A percentile compares a stretch with the other conserved stretches of the same genome.
phyloP scores from a whole-genome alignment of 2,797 vertebrate species.

The Tenualosa thibaudeaui region DNA sequence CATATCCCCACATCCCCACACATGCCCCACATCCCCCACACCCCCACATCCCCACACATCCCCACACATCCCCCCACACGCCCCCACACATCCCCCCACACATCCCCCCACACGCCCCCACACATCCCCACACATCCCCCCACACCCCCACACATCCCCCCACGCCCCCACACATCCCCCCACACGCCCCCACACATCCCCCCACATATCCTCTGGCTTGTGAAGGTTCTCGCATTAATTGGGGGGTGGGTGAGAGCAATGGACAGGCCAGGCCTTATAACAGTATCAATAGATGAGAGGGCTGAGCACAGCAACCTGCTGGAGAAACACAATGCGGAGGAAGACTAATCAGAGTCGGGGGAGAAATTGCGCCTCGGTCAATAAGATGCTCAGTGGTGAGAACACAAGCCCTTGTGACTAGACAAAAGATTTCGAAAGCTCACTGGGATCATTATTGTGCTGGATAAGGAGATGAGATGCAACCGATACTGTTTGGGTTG shows the following conservation, averaged over 20 bases:
- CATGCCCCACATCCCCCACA: no score
- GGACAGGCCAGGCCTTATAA: constrained; percentile 35
- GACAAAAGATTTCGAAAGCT: constrained; percentile 35
- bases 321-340: constrained; percentile 32
- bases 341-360: constrained; percentile 34
- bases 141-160: not conserved
- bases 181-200: not conserved
- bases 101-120: no score
- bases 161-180: not conserved
- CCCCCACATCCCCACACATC: not conserved
- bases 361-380: constrained; percentile 35
- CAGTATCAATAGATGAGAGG: constrained; percentile 37
- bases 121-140: no score
- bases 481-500: constrained; percentile 19
- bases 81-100: not conserved
- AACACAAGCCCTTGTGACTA: not conserved
- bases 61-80: no score
- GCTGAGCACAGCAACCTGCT: constrained; percentile 18
- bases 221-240: constrained; percentile 32
- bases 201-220: not conserved
- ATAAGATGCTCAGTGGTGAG: constrained; percentile 40
- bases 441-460: constrained; percentile 33
- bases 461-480: constrained; percentile 43
- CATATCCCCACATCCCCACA: no score
- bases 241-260: constrained; percentile 33